phyloP scores from a whole-genome alignment of 2,888 invertebrate species.

The Ashinkailepas kermadecensis region DNA sequence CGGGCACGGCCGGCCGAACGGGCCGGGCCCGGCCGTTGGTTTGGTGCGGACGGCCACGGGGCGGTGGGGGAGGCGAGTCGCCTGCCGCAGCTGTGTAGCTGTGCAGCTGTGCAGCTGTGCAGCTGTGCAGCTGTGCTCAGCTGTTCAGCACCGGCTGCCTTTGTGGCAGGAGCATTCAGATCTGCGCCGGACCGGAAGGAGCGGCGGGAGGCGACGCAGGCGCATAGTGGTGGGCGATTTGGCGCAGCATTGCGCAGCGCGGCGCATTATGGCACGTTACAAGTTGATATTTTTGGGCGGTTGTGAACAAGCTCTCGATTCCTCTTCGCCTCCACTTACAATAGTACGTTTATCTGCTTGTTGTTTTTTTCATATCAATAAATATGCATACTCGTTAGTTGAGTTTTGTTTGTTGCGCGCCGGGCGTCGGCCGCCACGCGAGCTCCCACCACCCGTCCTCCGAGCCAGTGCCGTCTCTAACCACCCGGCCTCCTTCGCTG shows the following conservation, averaged over 20 bases:
- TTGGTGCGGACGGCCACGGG: background rate
- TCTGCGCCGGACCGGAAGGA: background rate
- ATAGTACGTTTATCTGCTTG: slow-evolving; percentile 6
- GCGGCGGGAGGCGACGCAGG: background rate
- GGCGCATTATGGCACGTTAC: too few species aligned
- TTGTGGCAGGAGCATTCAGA: background rate
- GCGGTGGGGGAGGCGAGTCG: background rate
- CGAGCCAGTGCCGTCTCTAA: too few species aligned
- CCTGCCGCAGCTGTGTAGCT: background rate
- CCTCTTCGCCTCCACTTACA: background rate
- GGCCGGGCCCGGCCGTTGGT: background rate
- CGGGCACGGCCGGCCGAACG: background rate
- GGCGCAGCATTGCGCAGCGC: too few species aligned
- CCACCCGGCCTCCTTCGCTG: too few species aligned
- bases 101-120: background rate
- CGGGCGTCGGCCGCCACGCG: too few species aligned
- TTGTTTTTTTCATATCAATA: slow-evolving; percentile 20
- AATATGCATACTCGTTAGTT: slow-evolving; percentile 16
- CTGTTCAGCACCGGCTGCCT: background rate
- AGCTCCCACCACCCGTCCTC: too few species aligned
- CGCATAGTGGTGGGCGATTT: too few species aligned
- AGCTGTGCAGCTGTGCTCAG: background rate
- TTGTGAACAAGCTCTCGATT: background rate
- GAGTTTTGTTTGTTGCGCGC: background rate
- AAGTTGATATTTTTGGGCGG: background rate